Evolutionary conservation across 2,797 vertebrate species (phyloP), one percentile per base, ranked within the genome.

Genomic region (Somateria mollissima): DNA sequence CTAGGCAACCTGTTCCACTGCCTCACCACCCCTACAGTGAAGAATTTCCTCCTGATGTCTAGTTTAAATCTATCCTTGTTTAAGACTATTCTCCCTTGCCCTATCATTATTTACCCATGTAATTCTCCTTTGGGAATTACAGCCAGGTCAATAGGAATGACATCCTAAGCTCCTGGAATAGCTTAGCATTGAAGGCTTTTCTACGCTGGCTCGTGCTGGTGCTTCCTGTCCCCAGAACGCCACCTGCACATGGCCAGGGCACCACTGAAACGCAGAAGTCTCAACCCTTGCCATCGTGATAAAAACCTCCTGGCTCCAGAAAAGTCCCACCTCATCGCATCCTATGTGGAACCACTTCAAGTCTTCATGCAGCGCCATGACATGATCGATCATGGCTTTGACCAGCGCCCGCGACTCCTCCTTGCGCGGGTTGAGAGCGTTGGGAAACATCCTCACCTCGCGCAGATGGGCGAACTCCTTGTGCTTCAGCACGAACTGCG

Each of bases 401-500:
- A 99, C 97, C 92, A 99, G 95, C 0, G 75, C 96, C 89, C 97
- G 92, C 0, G 98, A 98, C 73, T 98, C 98, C 6, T 98, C 97
- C 89, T 95, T 97, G 45, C 99, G 99, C 1, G 99, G 99, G 86
- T 98, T 99, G 95, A 99, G 96, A 21, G 99, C 99, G 8, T 99
- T 99, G 60, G 99, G 98, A 74, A 99, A 99, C 22, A 72, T 81
- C 1, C 96, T 86, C 94, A 98, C 96, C 97, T 99, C 99, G 49
- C 99, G 98, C 60, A 99, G 98, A 47, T 98, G 98, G 39, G 97
- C 96, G 5, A 99, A 97, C 13, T 98, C 85, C 8, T 89, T 78
- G 64, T 99, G 99, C 97, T 99, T 99, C 94, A 99, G 95, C 91
- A 99, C 99, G 87, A 99, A 99, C 99, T 99, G 91, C 22, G 32